phyloP scores from a whole-genome alignment of 2,888 invertebrate species.

The Limnephilus marmoratus region DNA sequence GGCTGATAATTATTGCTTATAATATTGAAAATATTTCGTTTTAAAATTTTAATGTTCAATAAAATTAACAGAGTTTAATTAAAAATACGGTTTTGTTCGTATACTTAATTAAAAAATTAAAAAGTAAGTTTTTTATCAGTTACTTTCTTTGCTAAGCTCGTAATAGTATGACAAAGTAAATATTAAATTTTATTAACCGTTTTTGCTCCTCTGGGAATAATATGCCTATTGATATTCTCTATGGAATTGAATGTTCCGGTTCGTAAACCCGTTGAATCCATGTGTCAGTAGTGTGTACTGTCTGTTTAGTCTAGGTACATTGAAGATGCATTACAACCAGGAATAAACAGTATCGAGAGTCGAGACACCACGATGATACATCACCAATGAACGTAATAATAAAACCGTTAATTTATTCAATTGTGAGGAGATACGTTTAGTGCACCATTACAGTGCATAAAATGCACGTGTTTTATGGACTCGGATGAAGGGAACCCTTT shows the following conservation, averaged over 20 bases:
- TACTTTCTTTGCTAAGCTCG: no score
- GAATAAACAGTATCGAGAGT: neutral
- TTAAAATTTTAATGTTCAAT: no score
- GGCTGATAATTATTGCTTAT: no score
- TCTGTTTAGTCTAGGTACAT: neutral
- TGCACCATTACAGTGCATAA: slow-evolving; percentile 47
- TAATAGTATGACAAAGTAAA: no score
- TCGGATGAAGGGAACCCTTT: slow-evolving; percentile 44
- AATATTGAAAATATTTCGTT: no score
- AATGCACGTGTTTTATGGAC: slow-evolving; percentile 52
- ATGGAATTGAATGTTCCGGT: neutral
- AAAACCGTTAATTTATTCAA: slow-evolving; percentile 46
- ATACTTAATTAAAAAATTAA: no score
- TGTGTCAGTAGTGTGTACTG: no score
- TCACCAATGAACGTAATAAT: slow-evolving; percentile 15
- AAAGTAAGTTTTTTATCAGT: no score
- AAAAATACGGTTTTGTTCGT: no score
- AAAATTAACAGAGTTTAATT: no score
- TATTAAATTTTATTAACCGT: neutral
- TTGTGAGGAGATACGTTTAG: slow-evolving; percentile 40
- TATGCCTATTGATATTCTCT: neutral
- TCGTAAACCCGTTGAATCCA: no score
- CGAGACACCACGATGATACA: neutral
- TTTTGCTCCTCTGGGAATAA: neutral
- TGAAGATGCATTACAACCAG: neutral